These are phyloP conservation scores for Sardinella longiceps DNA, from an alignment of 2,797 vertebrate genomes.

Conservation along the genomic window DNA sequence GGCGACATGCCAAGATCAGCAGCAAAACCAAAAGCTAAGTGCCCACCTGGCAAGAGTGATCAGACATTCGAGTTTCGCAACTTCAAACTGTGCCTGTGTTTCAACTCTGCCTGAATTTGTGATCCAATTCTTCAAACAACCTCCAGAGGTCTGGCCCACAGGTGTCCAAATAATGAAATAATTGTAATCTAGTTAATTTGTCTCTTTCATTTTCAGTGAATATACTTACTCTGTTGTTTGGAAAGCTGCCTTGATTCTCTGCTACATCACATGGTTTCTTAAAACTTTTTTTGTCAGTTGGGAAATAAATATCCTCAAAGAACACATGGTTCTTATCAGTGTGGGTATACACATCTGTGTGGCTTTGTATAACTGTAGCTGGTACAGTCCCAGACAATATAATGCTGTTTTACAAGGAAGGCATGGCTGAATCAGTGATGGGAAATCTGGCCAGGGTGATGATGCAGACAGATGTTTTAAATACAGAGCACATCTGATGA, in stretches of 20 bases:
- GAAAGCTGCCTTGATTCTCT: neutral
- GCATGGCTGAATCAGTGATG: neutral
- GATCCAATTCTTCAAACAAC: no score
- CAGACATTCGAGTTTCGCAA: no score
- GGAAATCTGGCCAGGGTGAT: neutral
- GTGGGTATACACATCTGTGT: neutral
- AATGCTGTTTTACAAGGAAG: neutral
- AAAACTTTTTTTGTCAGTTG: neutral
- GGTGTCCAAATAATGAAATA: neutral
- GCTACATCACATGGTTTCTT: neutral
- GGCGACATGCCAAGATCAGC: neutral
- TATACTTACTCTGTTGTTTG: neutral
- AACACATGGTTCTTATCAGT: neutral
- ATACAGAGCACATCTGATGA: neutral
- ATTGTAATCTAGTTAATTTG: neutral
- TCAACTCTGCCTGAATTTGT: no score
- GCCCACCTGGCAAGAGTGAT: no score
- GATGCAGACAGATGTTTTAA: neutral
- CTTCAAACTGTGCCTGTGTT: no score
- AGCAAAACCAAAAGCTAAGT: neutral
- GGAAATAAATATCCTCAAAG: neutral
- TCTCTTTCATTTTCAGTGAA: no score
- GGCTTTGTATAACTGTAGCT: neutral
- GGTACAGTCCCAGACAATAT: neutral
- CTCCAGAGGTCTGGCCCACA: no score